Evolutionary conservation across 92 coral and sea anemone genomes (phyloP).

Genomic region (Parazoanthus darwini): DNA sequence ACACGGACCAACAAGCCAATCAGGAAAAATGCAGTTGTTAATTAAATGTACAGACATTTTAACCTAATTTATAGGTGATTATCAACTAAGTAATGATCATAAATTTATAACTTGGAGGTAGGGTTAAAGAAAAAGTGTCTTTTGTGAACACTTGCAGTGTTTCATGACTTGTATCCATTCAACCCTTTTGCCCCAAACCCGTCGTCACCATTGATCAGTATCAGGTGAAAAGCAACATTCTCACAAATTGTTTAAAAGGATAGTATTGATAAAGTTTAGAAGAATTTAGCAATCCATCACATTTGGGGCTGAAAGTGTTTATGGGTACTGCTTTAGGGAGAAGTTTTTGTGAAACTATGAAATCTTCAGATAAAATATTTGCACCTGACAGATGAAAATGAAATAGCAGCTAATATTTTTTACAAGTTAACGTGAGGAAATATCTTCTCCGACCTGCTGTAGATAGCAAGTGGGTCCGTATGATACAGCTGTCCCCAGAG

Average conservation of each 20-base stretch:
- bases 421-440: background rate
- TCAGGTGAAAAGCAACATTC: background rate
- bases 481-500: background rate
- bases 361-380: background rate
- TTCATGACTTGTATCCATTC: background rate
- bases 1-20: slow-evolving; percentile 95
- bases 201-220: background rate
- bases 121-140: background rate
- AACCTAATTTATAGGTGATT: slow-evolving; percentile 40
- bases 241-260: no score
- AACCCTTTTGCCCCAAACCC: background rate
- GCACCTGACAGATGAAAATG: background rate
- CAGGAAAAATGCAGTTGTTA: slow-evolving; percentile 84
- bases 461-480: background rate
- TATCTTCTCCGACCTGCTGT: background rate
- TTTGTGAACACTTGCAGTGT: background rate
- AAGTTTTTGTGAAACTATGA: background rate
- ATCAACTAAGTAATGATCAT: background rate
- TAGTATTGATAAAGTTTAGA: background rate
- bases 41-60: slow-evolving; percentile 69
- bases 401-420: slow-evolving; percentile 1
- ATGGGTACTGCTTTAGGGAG: background rate
- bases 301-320: background rate
- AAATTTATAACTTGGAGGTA: slow-evolving; percentile 7
- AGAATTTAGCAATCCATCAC: no score